Conservation (phyloP, 2,888 invertebrate genomes). For the Electrophaes corylata region DNA sequence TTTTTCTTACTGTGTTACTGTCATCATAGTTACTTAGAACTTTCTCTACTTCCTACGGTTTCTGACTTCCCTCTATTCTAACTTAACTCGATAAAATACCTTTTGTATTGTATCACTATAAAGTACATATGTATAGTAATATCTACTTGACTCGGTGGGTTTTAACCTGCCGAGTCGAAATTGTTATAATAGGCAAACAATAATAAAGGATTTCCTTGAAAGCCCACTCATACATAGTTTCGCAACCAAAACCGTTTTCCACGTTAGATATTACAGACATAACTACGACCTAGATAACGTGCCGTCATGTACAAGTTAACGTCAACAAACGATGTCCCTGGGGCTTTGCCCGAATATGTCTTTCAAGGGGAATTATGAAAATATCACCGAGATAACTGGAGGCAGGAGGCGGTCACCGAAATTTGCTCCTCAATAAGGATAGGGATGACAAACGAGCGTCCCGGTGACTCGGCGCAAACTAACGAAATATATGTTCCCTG, state of each 20-base stretch:
- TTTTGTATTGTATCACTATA: no score
- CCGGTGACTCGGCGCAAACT: constrained; percentile 66
- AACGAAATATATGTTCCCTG: constrained; percentile 57
- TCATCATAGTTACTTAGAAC: no score
- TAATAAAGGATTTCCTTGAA: background rate
- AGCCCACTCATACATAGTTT: background rate
- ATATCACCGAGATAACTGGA: constrained; percentile 62
- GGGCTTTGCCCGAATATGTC: constrained; percentile 44
- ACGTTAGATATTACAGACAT: constrained; percentile 19
- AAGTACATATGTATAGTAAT: no score
- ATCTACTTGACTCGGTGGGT: background rate
- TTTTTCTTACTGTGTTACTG: no score
- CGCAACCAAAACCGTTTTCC: background rate
- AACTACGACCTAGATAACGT: constrained; percentile 31
- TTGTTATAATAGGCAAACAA: background rate
- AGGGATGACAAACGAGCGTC: constrained; percentile 67
- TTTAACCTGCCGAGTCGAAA: background rate
- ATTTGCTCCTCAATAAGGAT: constrained; percentile 65
- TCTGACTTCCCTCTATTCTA: no score
- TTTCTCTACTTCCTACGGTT: no score
- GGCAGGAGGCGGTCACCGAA: constrained; percentile 60
- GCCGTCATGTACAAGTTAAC: constrained; percentile 35
- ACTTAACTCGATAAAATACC: no score
- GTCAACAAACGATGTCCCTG: constrained; percentile 39
- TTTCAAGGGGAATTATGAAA: constrained; percentile 64